Conservation (phyloP, 2,113 vertebrate genomes). For the Centropristis striata region DNA sequence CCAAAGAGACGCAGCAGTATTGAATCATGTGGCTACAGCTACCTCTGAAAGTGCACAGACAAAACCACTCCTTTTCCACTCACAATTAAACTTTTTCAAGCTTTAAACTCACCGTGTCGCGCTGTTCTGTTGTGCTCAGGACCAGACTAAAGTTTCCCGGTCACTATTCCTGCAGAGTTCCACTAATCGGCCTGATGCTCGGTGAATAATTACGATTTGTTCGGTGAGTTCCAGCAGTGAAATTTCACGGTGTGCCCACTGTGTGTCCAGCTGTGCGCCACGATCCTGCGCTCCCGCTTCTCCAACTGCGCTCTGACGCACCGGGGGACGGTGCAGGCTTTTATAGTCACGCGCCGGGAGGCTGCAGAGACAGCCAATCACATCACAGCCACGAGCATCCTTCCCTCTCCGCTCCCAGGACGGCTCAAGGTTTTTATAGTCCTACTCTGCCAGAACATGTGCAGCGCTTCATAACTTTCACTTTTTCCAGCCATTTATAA, state of each 20-base stretch:
- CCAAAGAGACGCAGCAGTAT: neutral
- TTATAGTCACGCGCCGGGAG: constrained; percentile 63
- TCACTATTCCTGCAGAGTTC: constrained; percentile 50
- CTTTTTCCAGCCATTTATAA: no score
- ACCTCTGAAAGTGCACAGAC: neutral
- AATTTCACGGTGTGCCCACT: constrained; percentile 3
- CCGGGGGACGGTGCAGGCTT: neutral
- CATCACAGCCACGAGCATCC: constrained; percentile 22
- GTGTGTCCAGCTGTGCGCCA: neutral
- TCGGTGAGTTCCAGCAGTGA: neutral
- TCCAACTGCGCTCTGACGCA: constrained; percentile 34
- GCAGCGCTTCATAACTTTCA: neutral
- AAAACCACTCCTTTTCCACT: neutral
- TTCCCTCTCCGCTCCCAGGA: neutral
- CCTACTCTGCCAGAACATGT: neutral
- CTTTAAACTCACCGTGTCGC: constrained; percentile 31
- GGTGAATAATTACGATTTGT: neutral
- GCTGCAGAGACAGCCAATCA: constrained; percentile 71
- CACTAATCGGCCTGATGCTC: neutral
- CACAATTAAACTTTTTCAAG: neutral
- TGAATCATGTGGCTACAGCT: neutral
- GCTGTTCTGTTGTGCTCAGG: neutral
- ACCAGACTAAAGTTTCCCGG: constrained; percentile 6
- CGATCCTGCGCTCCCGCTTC: neutral
- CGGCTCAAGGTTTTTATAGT: neutral